phyloP scores from a whole-genome alignment of 1,140 invertebrate species.

The Artemia franciscana region DNA sequence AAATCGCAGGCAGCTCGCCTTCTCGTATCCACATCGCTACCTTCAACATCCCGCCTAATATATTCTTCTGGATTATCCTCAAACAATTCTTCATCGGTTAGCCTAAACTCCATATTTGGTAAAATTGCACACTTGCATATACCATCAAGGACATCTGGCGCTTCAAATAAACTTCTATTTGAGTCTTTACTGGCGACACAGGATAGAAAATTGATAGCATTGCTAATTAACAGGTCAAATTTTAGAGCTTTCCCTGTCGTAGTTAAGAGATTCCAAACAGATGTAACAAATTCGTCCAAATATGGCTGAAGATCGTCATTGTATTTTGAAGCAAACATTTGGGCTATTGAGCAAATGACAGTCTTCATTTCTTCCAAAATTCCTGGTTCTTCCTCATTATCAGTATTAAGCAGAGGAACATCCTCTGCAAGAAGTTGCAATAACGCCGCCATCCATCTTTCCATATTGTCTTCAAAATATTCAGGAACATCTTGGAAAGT shows the following conservation, averaged over 20 bases:
- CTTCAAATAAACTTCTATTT: slow-evolving; percentile 72
- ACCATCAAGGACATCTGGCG: slow-evolving; percentile 52
- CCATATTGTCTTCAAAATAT: slow-evolving; percentile 95
- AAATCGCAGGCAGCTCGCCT: slow-evolving; percentile 85
- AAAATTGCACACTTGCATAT: slow-evolving; percentile 96
- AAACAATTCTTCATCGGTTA: slow-evolving; percentile 12
- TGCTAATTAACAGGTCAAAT: slow-evolving; percentile 51
- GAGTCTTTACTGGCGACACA: slow-evolving; percentile 72
- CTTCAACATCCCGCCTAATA: slow-evolving; percentile 86
- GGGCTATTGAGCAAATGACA: slow-evolving; percentile 84
- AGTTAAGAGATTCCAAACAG: slow-evolving; percentile 71
- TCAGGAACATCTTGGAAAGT: slow-evolving; percentile 87
- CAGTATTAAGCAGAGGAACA: slow-evolving; percentile 32
- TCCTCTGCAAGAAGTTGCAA: slow-evolving; percentile 50
- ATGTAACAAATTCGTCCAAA: slow-evolving; percentile 67
- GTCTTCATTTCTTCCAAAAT: slow-evolving; percentile 73
- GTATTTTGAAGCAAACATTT: slow-evolving; percentile 88
- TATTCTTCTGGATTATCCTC: slow-evolving; percentile 91
- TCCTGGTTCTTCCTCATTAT: slow-evolving; percentile 65
- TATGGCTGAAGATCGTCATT: slow-evolving; percentile 84
- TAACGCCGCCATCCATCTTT: slow-evolving; percentile 77
- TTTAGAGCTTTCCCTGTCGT: slow-evolving; percentile 60
- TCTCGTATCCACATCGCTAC: slow-evolving; percentile 89
- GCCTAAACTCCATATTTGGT: slow-evolving; percentile 88
- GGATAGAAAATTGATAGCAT: slow-evolving; percentile 80